Evolutionary conservation across 2,797 vertebrate genomes (phyloP), one percentile per base, ranked within the genome.

Genomic region (Botia kubotai): DNA sequence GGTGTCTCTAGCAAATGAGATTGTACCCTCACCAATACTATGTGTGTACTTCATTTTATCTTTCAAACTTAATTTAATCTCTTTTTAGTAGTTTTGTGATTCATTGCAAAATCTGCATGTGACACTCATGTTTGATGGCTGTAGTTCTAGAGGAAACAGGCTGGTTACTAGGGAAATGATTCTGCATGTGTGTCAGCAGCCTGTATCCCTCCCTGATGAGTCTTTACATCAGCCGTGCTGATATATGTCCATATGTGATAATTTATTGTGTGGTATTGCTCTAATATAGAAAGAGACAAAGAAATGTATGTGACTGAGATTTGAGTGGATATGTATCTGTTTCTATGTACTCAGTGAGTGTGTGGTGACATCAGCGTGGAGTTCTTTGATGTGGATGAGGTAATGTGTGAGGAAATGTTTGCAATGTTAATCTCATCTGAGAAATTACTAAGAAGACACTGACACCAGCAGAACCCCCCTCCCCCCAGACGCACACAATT

Each of bases 311-410:
- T 50, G 66, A 23, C 50, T 63, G 11, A 8, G 74, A n/a, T 62
- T 29, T 86, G 89, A 85, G 67, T 86, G 88, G 85, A 89, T 85
- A 87, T 90, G 87, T 87, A 90, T 63, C 29, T 33, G 29, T 63
- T 55, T 11, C 21, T 39, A 13, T 65, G 55, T 53, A 58, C 17
- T 50, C 23, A 46, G n/a, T 23, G 66, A 39, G 58, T 93, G 89
- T 90, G 92, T 89, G 72, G 89, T 90, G 92, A 91, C 89, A 90
- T 92, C 91, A 90, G 91, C 83, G 79, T 91, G 84, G 88, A 85
- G 77, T 85, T 87, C 91, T 94, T 94, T 94, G 93, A 94, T 93
- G 93, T 93, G 89, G 87, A 92, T 92, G 92, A 94, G 90, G 91
- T 94, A 92, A 93, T 92, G 90, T 90, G 90, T 89, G 90, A 88